A percentile compares a stretch with the other conserved stretches of the same genome.
Evolutionary conservation across 2,888 invertebrate genomes (phyloP).

Genomic region (Blastobasis lacticolella): DNA sequence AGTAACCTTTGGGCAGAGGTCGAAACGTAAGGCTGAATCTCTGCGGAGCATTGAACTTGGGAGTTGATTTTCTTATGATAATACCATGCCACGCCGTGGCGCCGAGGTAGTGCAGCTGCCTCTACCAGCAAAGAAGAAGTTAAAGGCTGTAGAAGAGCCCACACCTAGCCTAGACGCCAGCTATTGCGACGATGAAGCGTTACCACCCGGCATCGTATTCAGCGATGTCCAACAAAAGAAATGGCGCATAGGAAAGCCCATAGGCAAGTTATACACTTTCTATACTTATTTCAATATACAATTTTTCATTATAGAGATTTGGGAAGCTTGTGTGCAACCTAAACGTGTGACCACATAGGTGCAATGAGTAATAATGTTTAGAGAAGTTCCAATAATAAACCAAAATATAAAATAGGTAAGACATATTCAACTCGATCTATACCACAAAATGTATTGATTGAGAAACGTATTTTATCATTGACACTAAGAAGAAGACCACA

Average conservation of each 20-base stretch:
- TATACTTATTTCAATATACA: too few relatives aligned
- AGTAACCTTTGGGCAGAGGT: constrained; percentile 1
- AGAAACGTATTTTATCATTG: too few relatives aligned
- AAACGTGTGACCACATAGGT: too few relatives aligned
- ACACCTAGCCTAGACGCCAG: constrained; percentile 47
- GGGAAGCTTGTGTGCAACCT: too few relatives aligned
- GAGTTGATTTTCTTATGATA: constrained; percentile 14
- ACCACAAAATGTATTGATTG: too few relatives aligned
- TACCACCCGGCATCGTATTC: constrained; percentile 82
- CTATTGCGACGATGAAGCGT: constrained; percentile 62
- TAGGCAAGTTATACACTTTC: constrained; percentile 73
- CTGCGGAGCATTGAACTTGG: constrained; percentile 7
- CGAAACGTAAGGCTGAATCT: background rate
- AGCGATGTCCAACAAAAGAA: constrained; percentile 85
- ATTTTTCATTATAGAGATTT: too few relatives aligned
- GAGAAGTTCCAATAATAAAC: too few relatives aligned
- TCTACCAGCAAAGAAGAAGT: constrained; percentile 52
- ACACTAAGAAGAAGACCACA: too few relatives aligned
- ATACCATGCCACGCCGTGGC: constrained; percentile 53
- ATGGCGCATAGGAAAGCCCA: constrained; percentile 91
- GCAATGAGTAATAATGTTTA: too few relatives aligned
- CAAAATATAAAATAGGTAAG: too few relatives aligned
- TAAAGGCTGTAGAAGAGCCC: constrained; percentile 34
- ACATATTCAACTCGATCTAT: too few relatives aligned
- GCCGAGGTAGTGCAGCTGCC: constrained; percentile 40